Conservation (phyloP, 2,113 vertebrate genomes). For the Microcebus tavaratra region DNA sequence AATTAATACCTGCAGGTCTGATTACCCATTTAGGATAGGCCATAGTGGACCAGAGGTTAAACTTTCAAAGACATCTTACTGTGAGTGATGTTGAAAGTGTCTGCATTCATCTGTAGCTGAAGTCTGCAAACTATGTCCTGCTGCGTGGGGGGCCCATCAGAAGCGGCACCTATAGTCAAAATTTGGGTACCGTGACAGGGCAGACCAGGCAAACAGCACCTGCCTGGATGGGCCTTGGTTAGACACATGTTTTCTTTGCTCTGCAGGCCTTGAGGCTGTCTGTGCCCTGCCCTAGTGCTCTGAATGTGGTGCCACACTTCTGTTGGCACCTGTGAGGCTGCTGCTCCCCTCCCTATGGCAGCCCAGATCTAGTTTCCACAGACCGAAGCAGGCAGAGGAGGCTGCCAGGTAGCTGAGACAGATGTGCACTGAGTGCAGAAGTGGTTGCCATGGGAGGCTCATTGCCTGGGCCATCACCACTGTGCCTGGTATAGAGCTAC, state of each 20-base stretch:
- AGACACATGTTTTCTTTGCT: background rate
- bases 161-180: background rate
- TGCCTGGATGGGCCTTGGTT: too few relatives aligned
- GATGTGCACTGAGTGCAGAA: background rate
- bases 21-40: slow-evolving; percentile 80
- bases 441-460: rapidly evolving
- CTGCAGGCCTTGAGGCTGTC: background rate
- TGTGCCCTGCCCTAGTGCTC: background rate
- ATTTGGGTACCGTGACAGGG: background rate
- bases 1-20: slow-evolving; percentile 87
- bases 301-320: background rate
- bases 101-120: background rate
- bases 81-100: slow-evolving; percentile 44
- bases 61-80: slow-evolving; percentile 63
- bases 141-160: background rate
- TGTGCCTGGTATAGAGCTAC: background rate
- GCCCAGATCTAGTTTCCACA: background rate
- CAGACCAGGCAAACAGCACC: background rate
- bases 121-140: background rate
- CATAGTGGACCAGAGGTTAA: slow-evolving; percentile 78
- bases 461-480: rapidly evolving
- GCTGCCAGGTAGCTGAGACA: background rate
- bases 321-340: background rate
- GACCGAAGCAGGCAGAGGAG: background rate
- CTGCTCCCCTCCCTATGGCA: rapidly evolving